These are phyloP conservation scores for Cryptops parisi DNA, from an alignment of 2,888 invertebrate species.

Conservation along the genomic window DNA sequence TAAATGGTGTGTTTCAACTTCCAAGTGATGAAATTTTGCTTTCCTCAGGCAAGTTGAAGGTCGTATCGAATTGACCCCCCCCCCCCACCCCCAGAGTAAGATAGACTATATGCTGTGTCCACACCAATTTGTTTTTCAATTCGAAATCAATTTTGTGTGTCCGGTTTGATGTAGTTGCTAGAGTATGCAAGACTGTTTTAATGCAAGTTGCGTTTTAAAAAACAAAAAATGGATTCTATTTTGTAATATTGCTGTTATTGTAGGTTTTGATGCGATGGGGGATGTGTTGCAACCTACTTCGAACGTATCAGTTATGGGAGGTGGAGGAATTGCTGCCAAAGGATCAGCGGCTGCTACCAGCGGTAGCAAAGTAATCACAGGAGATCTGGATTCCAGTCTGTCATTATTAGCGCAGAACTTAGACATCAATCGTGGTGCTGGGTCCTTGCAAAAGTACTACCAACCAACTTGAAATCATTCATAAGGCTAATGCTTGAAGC, in stretches of 20 bases:
- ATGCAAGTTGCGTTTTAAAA: not conserved
- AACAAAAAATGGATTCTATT: not conserved
- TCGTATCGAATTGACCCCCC: too few relatives aligned
- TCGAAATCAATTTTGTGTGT: too few relatives aligned
- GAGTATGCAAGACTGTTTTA: too few relatives aligned
- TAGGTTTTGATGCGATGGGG: slow-evolving; percentile 58
- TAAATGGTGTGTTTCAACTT: too few relatives aligned
- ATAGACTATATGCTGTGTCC: too few relatives aligned
- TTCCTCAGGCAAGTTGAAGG: too few relatives aligned
- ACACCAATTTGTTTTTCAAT: too few relatives aligned
- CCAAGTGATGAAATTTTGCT: too few relatives aligned
- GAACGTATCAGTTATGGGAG: not conserved
- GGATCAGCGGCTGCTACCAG: not conserved
- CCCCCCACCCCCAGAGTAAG: too few relatives aligned
- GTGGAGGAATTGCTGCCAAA: slow-evolving; percentile 2
- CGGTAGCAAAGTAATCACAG: slow-evolving; percentile 58
- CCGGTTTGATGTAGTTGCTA: too few relatives aligned
- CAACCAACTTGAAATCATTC: too few relatives aligned
- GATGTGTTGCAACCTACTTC: slow-evolving; percentile 47
- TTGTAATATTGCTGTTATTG: slow-evolving; percentile 11
- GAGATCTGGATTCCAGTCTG: slow-evolving; percentile 85
- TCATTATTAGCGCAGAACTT: slow-evolving; percentile 88
- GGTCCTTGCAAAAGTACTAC: slow-evolving; percentile 19
- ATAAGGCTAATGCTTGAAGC: too few relatives aligned
- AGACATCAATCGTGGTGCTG: slow-evolving; percentile 29